Percentiles rank a stretch among this genome's conserved stretches.
Evolutionary conservation across 2,113 vertebrate species (phyloP).

Genomic region (Urocynchramus pylzowi): DNA sequence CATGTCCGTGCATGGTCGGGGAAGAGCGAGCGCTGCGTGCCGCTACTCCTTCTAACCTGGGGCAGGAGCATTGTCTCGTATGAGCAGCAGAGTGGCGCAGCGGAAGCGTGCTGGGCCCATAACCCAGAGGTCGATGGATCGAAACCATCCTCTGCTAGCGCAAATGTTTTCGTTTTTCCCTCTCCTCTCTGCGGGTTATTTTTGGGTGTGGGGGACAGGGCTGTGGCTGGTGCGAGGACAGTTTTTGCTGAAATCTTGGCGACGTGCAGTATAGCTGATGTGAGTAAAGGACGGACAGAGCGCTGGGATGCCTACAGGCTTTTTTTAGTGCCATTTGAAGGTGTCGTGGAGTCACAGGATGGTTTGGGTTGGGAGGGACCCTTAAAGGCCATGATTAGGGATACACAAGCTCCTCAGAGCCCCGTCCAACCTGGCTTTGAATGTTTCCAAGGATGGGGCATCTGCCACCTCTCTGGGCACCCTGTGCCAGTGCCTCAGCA

Average conservation of each 20-base stretch:
- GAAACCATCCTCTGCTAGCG: constrained; percentile 19
- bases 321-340: fast-evolving
- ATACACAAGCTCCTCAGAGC: not conserved
- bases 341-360: fast-evolving
- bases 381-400: fast-evolving
- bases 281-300: fast-evolving
- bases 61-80: fast-evolving
- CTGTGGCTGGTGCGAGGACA: fast-evolving
- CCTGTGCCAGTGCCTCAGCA: not conserved
- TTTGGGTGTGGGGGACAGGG: fast-evolving
- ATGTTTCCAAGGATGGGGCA: not conserved
- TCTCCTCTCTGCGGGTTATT: fast-evolving
- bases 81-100: constrained; percentile 5
- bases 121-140: constrained; percentile 23
- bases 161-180: fast-evolving
- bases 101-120: constrained; percentile 36
- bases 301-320: fast-evolving
- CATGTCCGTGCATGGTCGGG: fast-evolving
- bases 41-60: fast-evolving
- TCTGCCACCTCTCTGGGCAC: no score
- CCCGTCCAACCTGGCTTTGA: fast-evolving
- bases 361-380: not conserved
- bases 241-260: not conserved
- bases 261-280: fast-evolving
- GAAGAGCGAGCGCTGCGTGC: fast-evolving